These are phyloP conservation scores for Lordiphosa stackelbergi DNA, from an alignment of 1,140 invertebrate species.

Conservation along the genomic window DNA sequence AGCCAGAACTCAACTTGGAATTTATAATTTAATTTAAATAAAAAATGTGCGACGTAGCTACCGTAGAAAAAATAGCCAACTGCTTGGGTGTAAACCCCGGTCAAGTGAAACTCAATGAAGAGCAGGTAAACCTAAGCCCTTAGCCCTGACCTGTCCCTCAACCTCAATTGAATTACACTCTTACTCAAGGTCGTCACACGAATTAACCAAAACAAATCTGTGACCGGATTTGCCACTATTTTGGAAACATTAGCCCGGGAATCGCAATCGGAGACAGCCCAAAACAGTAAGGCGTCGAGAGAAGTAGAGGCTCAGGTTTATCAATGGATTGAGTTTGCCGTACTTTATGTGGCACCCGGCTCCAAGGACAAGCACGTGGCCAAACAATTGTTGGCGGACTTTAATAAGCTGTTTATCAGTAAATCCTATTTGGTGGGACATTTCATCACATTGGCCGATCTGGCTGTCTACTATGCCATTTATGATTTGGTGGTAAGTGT, in stretches of 20 bases:
- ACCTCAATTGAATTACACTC: conserved; percentile 37
- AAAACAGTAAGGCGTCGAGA: conserved; percentile 47
- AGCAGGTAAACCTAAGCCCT: conserved; percentile 46
- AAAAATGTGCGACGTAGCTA: conserved; percentile 71
- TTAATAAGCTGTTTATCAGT: conserved; percentile 78
- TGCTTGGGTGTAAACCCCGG: conserved; percentile 57
- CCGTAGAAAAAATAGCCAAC: conserved; percentile 68
- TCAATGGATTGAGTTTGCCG: conserved; percentile 80
- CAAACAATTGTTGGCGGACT: conserved; percentile 76
- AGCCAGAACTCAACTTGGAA: too few relatives aligned
- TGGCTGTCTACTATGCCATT: conserved; percentile 80
- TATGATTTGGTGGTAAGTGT: conserved; percentile 79
- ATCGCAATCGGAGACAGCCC: conserved; percentile 75
- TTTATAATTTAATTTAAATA: not conserved
- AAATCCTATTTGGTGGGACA: conserved; percentile 80
- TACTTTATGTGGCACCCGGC: conserved; percentile 78
- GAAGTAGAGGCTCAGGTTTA: conserved; percentile 68
- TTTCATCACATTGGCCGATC: conserved; percentile 80
- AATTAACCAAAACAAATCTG: conserved; percentile 58
- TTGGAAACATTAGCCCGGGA: conserved; percentile 76
- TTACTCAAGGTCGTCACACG: conserved; percentile 71
- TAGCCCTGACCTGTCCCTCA: not conserved
- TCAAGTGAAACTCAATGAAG: conserved; percentile 58
- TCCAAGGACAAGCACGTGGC: conserved; percentile 73
- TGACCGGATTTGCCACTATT: conserved; percentile 79